These are phyloP conservation scores for Orcinus orca DNA, from an alignment of 2,113 vertebrate genomes.

Conservation along the genomic window DNA sequence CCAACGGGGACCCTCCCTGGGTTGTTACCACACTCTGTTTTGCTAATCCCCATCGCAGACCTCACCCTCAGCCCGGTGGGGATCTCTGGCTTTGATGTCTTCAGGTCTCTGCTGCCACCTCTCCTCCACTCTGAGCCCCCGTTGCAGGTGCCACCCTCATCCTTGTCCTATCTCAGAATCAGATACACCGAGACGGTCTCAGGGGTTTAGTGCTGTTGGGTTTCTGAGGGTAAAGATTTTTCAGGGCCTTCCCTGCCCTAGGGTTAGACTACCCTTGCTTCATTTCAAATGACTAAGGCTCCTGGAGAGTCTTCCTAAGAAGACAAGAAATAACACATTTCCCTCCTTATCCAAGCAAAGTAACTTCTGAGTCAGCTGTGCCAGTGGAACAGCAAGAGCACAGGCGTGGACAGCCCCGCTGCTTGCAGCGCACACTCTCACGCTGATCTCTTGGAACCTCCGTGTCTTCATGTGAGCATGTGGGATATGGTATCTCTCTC, in stretches of 20 bases:
- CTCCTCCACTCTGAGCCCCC: neutral
- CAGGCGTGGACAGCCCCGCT: neutral
- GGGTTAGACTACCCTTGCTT: neutral
- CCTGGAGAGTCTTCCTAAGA: neutral
- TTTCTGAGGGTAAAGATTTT: neutral
- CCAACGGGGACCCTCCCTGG: accelerated
- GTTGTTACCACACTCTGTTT: neutral
- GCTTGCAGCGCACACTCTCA: accelerated
- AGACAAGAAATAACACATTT: neutral
- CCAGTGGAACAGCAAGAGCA: accelerated
- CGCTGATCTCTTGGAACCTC: neutral
- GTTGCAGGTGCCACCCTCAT: neutral
- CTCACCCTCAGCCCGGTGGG: too few species aligned
- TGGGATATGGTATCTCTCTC: neutral
- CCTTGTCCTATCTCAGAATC: neutral
- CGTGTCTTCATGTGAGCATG: neutral
- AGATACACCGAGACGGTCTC: neutral
- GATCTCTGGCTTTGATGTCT: neutral
- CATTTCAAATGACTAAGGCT: neutral
- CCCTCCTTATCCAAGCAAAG: neutral
- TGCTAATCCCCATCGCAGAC: neutral
- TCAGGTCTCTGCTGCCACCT: neutral
- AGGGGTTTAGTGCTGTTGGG: neutral
- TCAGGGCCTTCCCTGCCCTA: neutral
- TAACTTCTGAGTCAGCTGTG: neutral